Base-by-base conservation (phyloP, 2,888 invertebrate species). In the Neocrepidodera transversa region DNA sequence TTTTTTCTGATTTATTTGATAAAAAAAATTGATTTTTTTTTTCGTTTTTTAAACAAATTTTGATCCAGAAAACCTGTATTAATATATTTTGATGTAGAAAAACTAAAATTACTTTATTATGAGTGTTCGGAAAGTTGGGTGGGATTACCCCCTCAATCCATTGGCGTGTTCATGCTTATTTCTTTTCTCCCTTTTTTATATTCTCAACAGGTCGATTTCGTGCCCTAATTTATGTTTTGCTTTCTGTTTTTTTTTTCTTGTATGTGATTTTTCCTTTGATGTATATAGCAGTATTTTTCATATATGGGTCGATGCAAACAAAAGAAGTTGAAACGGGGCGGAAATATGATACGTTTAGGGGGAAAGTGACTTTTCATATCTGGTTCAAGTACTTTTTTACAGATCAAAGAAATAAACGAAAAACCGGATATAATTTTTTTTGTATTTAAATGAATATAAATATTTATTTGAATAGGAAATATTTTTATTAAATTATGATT, bases 171-270 rank as follows among this genome's bases (percentile, higher is more conserved):
- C 11, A 10, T 6, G 8, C 32, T 10, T 6, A 11, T 13, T 13
- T 6, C n/a, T 13, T 32, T 32, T 13, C 13, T 2, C n/a, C 32
- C 32, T 4, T 13, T 32, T 32, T 11, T 13, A 10, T 60, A 60
- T 69, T 69, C 66, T 65, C 36, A 63, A 42, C 59, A 59, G 57
- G 56, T 54, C 54, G 20, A 50, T 68, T 69, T 67, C 68, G 67
- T 68, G 68, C 53, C 55, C 63, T 66, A 68, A 71, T 69, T 70
- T 70, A 58, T 47, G 50, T 60, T 43, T 55, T 32, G 42, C 51
- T n/a, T n/a, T n/a, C n/a, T n/a, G n/a, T n/a, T 28, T 23, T 48
- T 60, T 55, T 51, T 60, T 36, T 54, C 45, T 30, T 32, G 26
- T 55, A 57, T 53, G 60, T 63, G 63, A 63, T 64, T 67, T 43